Evolutionary conservation across 2,113 vertebrate genomes (phyloP).

Genomic region (Dipodomys stephensi): DNA sequence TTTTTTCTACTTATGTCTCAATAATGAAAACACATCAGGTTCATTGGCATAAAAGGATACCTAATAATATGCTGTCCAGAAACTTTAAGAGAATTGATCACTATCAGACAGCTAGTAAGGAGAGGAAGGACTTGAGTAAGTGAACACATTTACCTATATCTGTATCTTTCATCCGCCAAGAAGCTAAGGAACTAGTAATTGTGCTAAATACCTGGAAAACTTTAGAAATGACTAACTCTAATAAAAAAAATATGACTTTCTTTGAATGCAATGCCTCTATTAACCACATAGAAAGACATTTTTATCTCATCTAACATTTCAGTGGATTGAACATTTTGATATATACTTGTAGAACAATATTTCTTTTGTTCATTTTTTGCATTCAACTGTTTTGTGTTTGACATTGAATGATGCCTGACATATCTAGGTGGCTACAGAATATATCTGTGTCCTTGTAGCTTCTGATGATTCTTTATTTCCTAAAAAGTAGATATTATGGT

Average conservation of each 20-base stretch:
- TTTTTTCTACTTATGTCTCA: too few relatives aligned
- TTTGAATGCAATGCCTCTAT: too few relatives aligned
- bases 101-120: not conserved
- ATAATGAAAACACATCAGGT: not conserved
- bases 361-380: not conserved
- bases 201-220: not conserved
- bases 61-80: not conserved
- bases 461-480: not conserved
- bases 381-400: not conserved
- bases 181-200: not conserved
- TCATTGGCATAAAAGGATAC: not conserved
- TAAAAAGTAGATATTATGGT: not conserved
- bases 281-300: not conserved
- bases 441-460: slow-evolving; percentile 18
- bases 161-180: not conserved
- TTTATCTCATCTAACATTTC: not conserved
- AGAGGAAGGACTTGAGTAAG: not conserved
- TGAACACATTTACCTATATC: not conserved
- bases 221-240: slow-evolving; percentile 10
- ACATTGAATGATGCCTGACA: slow-evolving; percentile 30
- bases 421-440: not conserved
- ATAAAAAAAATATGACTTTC: too few relatives aligned
- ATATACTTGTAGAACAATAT: not conserved
- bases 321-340: not conserved
- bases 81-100: not conserved